Conservation (phyloP, 2,113 vertebrate species). For the Cavia aperea region DNA sequence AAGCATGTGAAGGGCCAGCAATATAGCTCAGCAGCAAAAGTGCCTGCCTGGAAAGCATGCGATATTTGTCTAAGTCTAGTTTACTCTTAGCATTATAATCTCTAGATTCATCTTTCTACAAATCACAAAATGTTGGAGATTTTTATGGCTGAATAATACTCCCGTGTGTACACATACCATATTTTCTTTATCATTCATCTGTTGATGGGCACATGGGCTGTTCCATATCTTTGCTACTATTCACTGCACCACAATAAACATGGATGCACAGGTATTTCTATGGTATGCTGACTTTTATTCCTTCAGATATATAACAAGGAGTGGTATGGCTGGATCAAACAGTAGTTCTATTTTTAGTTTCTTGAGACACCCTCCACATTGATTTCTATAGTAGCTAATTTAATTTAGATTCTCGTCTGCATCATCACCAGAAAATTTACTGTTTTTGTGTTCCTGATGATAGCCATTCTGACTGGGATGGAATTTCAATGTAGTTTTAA, state of each 20-base stretch:
- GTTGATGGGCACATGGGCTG: neutral
- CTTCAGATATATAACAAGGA: neutral
- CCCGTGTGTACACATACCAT: neutral
- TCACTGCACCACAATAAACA: neutral
- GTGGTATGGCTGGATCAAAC: neutral
- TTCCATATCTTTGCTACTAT: neutral
- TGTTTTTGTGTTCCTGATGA: neutral
- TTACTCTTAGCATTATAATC: neutral
- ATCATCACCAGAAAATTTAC: neutral
- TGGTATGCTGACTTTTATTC: neutral
- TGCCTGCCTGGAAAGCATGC: neutral
- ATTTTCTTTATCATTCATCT: neutral
- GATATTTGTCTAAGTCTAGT: neutral
- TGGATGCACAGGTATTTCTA: neutral
- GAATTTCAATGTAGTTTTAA: neutral
- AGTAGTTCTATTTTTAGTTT: neutral
- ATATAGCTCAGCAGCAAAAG: too few species aligned
- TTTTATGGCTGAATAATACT: neutral
- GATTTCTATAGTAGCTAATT: neutral
- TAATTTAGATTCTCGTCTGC: neutral
- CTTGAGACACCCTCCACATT: neutral
- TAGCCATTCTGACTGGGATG: neutral
- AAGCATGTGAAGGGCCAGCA: too few species aligned
- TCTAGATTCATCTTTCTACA: neutral
- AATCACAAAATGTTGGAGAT: neutral